Percentiles rank a stretch among this genome's conserved stretches.
phyloP scores from a whole-genome alignment of 2,113 vertebrate genomes.

The Pachyramphus minor region DNA sequence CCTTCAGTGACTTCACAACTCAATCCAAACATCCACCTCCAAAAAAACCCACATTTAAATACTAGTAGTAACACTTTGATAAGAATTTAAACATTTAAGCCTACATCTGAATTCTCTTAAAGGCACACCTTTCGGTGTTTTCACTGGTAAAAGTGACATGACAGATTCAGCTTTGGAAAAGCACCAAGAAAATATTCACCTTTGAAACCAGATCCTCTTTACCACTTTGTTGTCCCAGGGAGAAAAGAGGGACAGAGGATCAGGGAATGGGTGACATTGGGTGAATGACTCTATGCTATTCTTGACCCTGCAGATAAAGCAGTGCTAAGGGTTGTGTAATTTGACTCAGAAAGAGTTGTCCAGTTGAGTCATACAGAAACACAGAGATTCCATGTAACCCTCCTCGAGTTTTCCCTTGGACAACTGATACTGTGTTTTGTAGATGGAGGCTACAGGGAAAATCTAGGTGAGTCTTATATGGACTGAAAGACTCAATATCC shows the following conservation, averaged over 20 bases:
- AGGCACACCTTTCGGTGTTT: background rate
- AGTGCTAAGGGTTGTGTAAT: background rate
- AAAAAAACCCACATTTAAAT: background rate
- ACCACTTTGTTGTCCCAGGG: background rate
- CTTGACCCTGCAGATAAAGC: background rate
- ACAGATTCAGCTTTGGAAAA: background rate
- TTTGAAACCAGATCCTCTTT: background rate
- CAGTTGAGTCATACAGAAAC: rapidly evolving
- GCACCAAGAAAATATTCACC: background rate
- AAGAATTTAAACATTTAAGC: background rate
- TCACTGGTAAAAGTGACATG: background rate
- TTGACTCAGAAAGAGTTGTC: background rate
- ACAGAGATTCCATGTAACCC: background rate
- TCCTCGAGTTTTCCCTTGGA: background rate
- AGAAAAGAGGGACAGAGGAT: background rate
- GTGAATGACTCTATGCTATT: background rate
- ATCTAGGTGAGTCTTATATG: background rate
- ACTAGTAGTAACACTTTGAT: too few relatives aligned
- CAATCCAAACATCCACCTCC: background rate
- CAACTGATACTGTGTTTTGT: background rate
- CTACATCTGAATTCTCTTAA: background rate
- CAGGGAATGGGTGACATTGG: background rate
- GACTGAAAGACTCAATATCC: background rate
- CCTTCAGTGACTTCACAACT: background rate
- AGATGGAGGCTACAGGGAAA: background rate